A percentile compares a stretch with the other conserved stretches of the same genome.
Evolutionary conservation across 2,113 vertebrate species (phyloP).

Genomic region (Potamarius usumacintae): DNA sequence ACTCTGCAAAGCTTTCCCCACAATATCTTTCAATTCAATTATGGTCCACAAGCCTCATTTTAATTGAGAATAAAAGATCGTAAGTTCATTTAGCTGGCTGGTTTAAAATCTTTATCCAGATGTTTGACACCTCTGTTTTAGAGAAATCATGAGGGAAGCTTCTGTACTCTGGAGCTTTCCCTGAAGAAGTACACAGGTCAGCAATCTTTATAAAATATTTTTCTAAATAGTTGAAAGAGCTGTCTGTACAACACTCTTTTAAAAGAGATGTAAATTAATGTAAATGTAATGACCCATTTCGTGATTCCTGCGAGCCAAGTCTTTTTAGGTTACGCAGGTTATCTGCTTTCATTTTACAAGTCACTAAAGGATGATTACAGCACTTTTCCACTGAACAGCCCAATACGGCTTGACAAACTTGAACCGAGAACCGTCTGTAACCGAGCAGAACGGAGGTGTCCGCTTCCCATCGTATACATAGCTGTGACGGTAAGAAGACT

Average conservation of each 20-base stretch:
- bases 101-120: background rate
- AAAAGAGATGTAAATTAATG: background rate
- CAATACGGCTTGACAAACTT: background rate
- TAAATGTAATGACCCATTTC: background rate
- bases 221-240: background rate
- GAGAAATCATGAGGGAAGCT: background rate
- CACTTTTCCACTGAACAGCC: slow-evolving; percentile 7
- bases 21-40: no score
- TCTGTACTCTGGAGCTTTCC: background rate
- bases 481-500: background rate
- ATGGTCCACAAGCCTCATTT: no score
- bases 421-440: background rate
- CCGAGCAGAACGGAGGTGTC: background rate
- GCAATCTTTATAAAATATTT: background rate
- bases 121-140: background rate
- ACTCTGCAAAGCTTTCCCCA: no score
- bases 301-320: background rate
- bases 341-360: background rate
- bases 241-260: background rate
- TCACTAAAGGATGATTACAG: background rate
- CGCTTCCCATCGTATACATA: background rate
- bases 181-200: background rate
- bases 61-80: no score
- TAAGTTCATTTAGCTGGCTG: background rate
- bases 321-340: background rate